These are phyloP conservation scores for Bursaphelenchus okinawaensis DNA, from an alignment of 2,888 invertebrate species.

Conservation along the genomic window DNA sequence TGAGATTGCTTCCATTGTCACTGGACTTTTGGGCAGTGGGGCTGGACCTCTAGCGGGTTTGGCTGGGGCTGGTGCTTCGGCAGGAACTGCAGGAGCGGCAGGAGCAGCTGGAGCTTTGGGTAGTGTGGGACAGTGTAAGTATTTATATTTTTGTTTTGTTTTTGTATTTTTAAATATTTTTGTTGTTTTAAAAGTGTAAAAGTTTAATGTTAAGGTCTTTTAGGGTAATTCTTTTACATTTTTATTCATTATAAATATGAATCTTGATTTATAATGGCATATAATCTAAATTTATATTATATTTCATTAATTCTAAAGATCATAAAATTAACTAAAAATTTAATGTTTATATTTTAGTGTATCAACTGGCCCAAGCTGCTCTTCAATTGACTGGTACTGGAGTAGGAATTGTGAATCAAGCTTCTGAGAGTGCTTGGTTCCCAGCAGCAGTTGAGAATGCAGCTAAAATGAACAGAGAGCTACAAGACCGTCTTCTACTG, in stretches of 20 bases:
- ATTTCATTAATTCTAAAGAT: too few relatives aligned
- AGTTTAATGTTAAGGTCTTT: too few relatives aligned
- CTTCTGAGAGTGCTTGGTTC: slow-evolving; percentile 51
- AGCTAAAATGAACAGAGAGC: slow-evolving; percentile 31
- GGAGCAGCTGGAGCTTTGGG: slow-evolving; percentile 36
- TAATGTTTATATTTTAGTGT: slow-evolving; percentile 35
- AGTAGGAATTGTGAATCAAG: slow-evolving; percentile 52
- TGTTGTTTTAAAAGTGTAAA: too few relatives aligned
- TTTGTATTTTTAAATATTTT: too few relatives aligned
- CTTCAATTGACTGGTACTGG: slow-evolving; percentile 50
- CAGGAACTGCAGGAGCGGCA: slow-evolving; percentile 36
- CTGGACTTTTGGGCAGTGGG: slow-evolving; percentile 31
- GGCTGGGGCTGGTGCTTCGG: slow-evolving; percentile 28
- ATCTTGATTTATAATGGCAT: too few relatives aligned
- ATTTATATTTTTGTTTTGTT: not conserved
- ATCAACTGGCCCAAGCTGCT: slow-evolving; percentile 52
- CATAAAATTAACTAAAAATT: not conserved
- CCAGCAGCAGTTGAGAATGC: slow-evolving; percentile 46
- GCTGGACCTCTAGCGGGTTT: slow-evolving; percentile 35
- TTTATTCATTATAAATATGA: too few relatives aligned
- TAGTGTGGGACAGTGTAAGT: slow-evolving; percentile 41
- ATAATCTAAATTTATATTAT: too few relatives aligned
- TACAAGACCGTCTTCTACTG: slow-evolving; percentile 29
- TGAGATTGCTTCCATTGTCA: slow-evolving; percentile 48
- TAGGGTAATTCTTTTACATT: not conserved